Base-by-base conservation (phyloP, 92 coral and sea anemone genomes). In the Bergia sp. region DNA sequence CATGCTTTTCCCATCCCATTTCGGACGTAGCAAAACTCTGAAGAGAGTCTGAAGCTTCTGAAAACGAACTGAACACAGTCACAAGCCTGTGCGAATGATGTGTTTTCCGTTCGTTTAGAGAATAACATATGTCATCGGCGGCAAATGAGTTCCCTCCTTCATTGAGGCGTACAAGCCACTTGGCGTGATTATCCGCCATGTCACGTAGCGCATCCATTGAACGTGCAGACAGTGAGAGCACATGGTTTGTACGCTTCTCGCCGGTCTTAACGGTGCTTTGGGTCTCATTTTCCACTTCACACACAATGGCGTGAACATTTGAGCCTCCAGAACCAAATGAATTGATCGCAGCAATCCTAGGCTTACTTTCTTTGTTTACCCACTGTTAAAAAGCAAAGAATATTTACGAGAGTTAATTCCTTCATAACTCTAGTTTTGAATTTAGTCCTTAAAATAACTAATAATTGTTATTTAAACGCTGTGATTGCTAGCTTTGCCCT, bases 291-390 rank as follows among this genome's bases (percentile, higher is more conserved):
- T 72, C 65, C 29, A 90, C 91, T 82, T 94, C 98, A 7, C 90
- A 90, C 13, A 96, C 83, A 7, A 96, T 86, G 37, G 89, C 91
- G 69, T 96, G 98, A 0, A 86, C 97, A 45, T 96, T 96, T 64
- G 95, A 86, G 21, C 98, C 98, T 3, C 98, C 97, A 76, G 65
- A 94, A 21, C 98, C 98, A 82, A 91, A 96, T 36, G 96, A 94
- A 76, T 91, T 94, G 3, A 96, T 72, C 3, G 95, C 98, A 9
- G 89, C 98, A 40, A 90, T 91, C 69, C 96, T 89, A 0, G 82
- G 93, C 76, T 94, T 93, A 11, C 91, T 92, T 13, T 84, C 58
- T 41, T 43, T 71, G 3, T 55, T 57, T 18, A 39, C 43, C 98
- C 96, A 96, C 18, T 88, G 79, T 61, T 4, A 37, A 36, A 29